Evolutionary conservation across 2,113 vertebrate genomes (phyloP).

Genomic region (Oreochromis spilurus): DNA sequence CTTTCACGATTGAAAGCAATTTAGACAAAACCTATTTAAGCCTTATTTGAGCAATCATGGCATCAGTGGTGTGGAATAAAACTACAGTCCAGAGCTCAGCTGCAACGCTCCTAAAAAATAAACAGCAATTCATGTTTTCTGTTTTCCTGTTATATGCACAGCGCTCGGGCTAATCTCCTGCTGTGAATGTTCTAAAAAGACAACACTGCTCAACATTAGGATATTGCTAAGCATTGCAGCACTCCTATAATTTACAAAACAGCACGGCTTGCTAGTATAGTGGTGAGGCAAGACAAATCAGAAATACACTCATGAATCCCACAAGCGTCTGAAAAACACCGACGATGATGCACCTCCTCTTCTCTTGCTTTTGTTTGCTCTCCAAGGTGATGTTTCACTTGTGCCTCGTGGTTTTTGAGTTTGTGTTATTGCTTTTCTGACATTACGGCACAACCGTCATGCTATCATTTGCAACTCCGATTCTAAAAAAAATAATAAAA

Average conservation of each 20-base stretch:
- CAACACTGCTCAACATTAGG: not conserved
- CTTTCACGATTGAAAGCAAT: not conserved
- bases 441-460: constrained; percentile 45
- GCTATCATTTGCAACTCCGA: not conserved
- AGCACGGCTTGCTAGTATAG: not conserved
- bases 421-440: constrained; percentile 53
- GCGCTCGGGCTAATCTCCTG: not conserved
- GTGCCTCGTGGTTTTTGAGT: constrained; percentile 1
- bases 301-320: not conserved
- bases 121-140: not conserved
- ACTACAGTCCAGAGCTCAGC: not conserved
- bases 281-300: not conserved
- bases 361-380: constrained; percentile 3
- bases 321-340: not conserved
- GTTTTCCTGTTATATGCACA: not conserved
- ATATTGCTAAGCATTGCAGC: not conserved
- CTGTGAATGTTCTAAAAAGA: not conserved
- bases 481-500: not conserved
- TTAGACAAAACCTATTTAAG: not conserved
- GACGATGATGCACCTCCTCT: not conserved
- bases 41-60: not conserved
- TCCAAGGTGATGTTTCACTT: constrained; percentile 10
- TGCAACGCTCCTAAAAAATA: not conserved
- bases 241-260: not conserved
- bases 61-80: not conserved